A percentile compares a stretch with the other conserved stretches of the same genome.
These are phyloP conservation scores for Agrotis segetum DNA, from an alignment of 2,888 invertebrate species.

Conservation along the genomic window DNA sequence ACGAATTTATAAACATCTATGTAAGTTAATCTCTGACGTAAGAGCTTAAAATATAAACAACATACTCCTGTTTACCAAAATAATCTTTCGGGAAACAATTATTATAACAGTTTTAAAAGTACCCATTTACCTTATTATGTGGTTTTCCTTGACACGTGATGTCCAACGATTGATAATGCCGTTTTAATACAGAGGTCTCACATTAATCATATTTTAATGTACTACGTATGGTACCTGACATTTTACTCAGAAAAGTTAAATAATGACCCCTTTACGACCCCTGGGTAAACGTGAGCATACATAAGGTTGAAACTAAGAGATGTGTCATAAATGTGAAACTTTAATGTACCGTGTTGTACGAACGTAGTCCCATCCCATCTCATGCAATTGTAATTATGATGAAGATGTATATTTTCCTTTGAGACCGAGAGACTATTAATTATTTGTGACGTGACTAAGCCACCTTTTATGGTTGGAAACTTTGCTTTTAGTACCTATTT, in stretches of 20 bases:
- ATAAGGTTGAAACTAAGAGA: slow-evolving; percentile 22
- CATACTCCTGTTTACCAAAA: neutral
- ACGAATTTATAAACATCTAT: slow-evolving; percentile 7
- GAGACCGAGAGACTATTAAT: slow-evolving; percentile 7
- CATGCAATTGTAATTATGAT: slow-evolving; percentile 40
- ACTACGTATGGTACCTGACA: slow-evolving; percentile 26
- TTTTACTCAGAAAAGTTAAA: slow-evolving; percentile 35
- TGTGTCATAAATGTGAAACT: slow-evolving; percentile 41
- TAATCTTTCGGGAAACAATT: slow-evolving; percentile 5
- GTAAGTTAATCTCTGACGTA: neutral
- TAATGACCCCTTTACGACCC: slow-evolving; percentile 44
- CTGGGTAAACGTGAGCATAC: slow-evolving; percentile 33
- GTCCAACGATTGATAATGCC: slow-evolving; percentile 43
- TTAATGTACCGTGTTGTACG: slow-evolving; percentile 33
- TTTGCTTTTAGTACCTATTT: neutral
- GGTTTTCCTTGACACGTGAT: slow-evolving; percentile 60
- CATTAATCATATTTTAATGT: slow-evolving; percentile 54
- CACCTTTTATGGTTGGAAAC: neutral
- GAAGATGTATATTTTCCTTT: slow-evolving; percentile 8
- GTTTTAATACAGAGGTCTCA: slow-evolving; percentile 41
- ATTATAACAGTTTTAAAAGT: slow-evolving; percentile 5
- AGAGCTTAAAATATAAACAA: neutral
- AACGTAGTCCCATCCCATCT: slow-evolving; percentile 24
- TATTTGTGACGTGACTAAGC: slow-evolving; percentile 20
- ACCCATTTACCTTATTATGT: slow-evolving; percentile 21